Conservation (phyloP, 2,797 vertebrate genomes). For the Acanthiza pusilla region DNA sequence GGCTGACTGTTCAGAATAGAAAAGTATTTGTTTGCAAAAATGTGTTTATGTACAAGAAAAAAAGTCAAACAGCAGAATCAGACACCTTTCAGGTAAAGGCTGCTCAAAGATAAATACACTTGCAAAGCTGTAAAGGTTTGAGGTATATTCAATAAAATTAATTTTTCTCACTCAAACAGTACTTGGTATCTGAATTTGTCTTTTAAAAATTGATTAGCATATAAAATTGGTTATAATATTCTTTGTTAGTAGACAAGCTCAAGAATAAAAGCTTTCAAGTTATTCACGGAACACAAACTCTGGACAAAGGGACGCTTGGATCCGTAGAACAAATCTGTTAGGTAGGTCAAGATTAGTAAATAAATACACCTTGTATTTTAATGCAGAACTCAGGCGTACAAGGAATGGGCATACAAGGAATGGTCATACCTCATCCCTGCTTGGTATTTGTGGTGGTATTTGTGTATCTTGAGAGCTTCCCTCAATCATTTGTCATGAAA, state of each 20-base stretch:
- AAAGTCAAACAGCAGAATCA: background rate
- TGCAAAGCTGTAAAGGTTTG: background rate
- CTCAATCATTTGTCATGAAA: slow-evolving; percentile 35
- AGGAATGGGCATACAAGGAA: background rate
- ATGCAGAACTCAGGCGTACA: background rate
- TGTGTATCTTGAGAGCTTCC: background rate
- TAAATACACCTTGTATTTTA: background rate
- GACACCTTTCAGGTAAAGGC: background rate
- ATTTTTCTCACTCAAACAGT: background rate
- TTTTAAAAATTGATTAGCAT: background rate
- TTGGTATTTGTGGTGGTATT: background rate
- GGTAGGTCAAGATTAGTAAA: background rate
- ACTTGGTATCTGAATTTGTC: background rate
- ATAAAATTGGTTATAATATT: background rate
- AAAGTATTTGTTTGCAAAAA: background rate
- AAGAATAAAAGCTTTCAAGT: background rate
- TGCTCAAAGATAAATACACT: background rate
- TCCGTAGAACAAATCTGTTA: background rate
- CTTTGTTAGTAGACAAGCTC: background rate
- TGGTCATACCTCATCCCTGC: background rate
- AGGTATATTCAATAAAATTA: background rate
- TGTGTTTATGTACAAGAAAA: background rate
- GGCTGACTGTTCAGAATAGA: background rate
- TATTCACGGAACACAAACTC: background rate
- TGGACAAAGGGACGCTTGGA: background rate